Evolutionary conservation across 1,140 invertebrate species (phyloP), one percentile per base, ranked within the genome.

Genomic region (Brevipalpus yothersi): DNA sequence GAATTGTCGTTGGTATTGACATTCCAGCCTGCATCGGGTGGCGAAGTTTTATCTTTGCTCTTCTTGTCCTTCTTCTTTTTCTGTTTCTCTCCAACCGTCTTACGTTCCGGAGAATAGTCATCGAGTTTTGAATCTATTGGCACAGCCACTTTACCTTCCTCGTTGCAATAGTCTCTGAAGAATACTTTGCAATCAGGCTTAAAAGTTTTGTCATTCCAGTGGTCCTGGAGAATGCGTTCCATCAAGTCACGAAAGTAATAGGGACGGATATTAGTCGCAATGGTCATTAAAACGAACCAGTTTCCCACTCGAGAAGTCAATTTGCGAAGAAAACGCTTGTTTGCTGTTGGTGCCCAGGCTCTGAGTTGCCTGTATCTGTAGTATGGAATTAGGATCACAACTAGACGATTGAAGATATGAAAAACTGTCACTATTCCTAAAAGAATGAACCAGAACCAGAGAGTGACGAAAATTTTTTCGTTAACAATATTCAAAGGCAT

Each of bases 331-430:
- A 41, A 19, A 11, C 19, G 7, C 12, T 43, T 19, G n/a, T 57
- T 31, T 39, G 56, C 23, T 2, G 40, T 42, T 43, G 56, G 56
- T 2, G 56, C 56, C 8, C 41, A 19, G 41, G 41, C 41, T 42
- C 15, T 10, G 2, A 57, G n/a, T 23, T 15, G 7, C 4, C 17
- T n/a, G 41, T 42, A 57, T 42, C 56, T 3, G 4, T n/a, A 42
- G 7, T n/a, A 43, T 17, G 56, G 56, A 8, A 57, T 11, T 15
- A 42, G 15, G 7, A 57, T 21, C 8, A 42, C 15, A 1, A 42
- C 9, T 11, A 15, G 8, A 41, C 60, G 49, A 71, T 90, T 62
- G 2, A 64, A 7, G 42, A 65, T 42, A 3, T 61, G 61, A 11
- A 62, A 45, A 21, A 42, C 63, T 40, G 66, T 68, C 9, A 70